phyloP scores from a whole-genome alignment of 64 coral and sea anemone genomes.

The Montipora cactus region DNA sequence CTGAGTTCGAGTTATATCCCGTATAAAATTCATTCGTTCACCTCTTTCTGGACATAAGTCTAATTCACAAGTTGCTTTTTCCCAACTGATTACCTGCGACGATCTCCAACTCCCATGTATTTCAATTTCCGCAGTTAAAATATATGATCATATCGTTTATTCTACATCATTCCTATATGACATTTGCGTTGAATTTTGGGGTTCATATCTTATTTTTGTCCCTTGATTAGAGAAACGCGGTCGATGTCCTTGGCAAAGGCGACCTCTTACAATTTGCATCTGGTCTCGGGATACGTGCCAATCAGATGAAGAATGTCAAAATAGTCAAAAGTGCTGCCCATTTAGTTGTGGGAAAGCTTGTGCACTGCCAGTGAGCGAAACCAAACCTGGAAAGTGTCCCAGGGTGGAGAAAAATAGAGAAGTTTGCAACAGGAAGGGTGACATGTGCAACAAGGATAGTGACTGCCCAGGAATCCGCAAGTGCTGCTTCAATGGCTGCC shows the following conservation, averaged over 20 bases:
- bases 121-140: no score
- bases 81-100: no score
- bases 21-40: no score
- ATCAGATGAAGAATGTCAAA: slow-evolving; percentile 20
- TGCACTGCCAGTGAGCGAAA: background rate
- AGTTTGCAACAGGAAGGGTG: slow-evolving; percentile 23
- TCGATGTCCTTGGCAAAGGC: slow-evolving; percentile 30
- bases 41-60: no score
- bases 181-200: background rate
- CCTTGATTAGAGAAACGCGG: slow-evolving; percentile 3
- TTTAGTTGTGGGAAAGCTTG: slow-evolving; percentile 11
- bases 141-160: no score
- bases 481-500: slow-evolving; percentile 65
- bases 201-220: background rate
- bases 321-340: slow-evolving; percentile 24
- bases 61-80: no score
- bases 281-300: background rate
- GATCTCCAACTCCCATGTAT: no score
- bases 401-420: background rate
- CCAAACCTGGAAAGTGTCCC: slow-evolving; percentile 65
- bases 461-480: slow-evolving; percentile 61
- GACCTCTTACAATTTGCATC: background rate
- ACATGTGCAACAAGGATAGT: slow-evolving; percentile 36
- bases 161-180: no score
- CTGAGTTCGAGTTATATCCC: no score